phyloP scores from a whole-genome alignment of 2,113 vertebrate genomes.

The Raja brachyura region DNA sequence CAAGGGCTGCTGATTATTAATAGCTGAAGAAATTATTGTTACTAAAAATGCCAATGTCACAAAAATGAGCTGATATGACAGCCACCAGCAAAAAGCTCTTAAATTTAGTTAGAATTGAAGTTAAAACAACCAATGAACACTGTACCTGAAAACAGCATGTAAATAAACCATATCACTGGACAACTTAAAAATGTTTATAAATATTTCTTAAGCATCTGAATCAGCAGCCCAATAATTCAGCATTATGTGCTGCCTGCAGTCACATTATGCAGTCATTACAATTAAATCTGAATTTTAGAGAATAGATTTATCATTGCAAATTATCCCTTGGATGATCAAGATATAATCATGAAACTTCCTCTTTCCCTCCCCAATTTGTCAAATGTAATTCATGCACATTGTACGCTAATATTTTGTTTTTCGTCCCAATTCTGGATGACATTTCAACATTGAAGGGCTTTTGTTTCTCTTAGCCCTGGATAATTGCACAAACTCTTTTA shows the following conservation, averaged over 20 bases:
- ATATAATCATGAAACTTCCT: background rate
- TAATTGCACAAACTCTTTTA: constrained; percentile 18
- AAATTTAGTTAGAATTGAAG: no score
- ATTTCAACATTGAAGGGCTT: background rate
- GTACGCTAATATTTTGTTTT: background rate
- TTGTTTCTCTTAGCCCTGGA: background rate
- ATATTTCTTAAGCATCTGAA: background rate
- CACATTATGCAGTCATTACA: background rate
- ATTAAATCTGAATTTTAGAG: constrained; percentile 6
- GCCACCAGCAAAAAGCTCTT: background rate
- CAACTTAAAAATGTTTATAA: background rate
- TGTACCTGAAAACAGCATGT: background rate
- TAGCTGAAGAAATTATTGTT: background rate
- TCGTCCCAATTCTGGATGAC: background rate
- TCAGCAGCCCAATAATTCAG: background rate
- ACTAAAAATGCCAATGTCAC: background rate
- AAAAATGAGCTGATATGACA: background rate
- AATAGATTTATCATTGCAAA: background rate
- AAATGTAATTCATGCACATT: background rate
- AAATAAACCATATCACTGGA: background rate
- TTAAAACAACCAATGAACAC: constrained; percentile 12
- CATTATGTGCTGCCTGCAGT: background rate
- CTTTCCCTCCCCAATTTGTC: background rate
- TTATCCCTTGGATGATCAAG: background rate
- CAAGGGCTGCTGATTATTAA: background rate